A percentile compares a stretch with the other conserved stretches of the same genome.
Conservation (phyloP, 2,888 invertebrate genomes). For the Schizotus pectinicornis region DNA sequence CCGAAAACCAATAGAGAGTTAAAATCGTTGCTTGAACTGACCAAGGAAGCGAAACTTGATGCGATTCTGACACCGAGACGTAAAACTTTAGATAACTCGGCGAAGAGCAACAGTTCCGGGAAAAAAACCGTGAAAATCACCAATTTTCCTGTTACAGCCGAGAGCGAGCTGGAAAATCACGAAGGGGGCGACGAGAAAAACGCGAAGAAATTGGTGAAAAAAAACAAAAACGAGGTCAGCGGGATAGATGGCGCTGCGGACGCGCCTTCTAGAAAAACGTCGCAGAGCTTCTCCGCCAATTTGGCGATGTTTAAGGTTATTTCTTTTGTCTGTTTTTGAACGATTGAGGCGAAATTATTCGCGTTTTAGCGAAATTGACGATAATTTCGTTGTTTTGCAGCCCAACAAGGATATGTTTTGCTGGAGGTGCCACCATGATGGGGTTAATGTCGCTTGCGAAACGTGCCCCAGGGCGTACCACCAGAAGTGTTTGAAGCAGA, state of each 20-base stretch:
- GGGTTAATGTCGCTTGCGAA: slow-evolving; percentile 71
- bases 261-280: slow-evolving; percentile 34
- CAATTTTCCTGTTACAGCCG: slow-evolving; percentile 49
- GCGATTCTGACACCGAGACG: slow-evolving; percentile 59
- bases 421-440: slow-evolving; percentile 88
- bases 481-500: slow-evolving; percentile 71
- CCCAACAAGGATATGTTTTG: slow-evolving; percentile 78
- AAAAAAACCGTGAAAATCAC: slow-evolving; percentile 29
- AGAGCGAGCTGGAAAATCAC: slow-evolving; percentile 43
- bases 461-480: slow-evolving; percentile 88
- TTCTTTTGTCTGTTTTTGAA: slow-evolving; percentile 9
- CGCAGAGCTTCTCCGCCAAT: slow-evolving; percentile 29
- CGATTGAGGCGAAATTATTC: neutral
- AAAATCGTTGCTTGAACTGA: slow-evolving; percentile 68
- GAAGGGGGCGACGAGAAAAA: slow-evolving; percentile 23
- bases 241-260: slow-evolving; percentile 38
- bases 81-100: slow-evolving; percentile 52
- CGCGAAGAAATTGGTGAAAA: slow-evolving; percentile 16
- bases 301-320: slow-evolving; percentile 4
- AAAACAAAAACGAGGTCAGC: slow-evolving; percentile 41
- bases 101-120: slow-evolving; percentile 8
- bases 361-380: neutral
- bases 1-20: slow-evolving; percentile 60
- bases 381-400: slow-evolving; percentile 46
- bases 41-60: slow-evolving; percentile 71